phyloP scores from a whole-genome alignment of 2,113 vertebrate species.

The Calcarius ornatus region DNA sequence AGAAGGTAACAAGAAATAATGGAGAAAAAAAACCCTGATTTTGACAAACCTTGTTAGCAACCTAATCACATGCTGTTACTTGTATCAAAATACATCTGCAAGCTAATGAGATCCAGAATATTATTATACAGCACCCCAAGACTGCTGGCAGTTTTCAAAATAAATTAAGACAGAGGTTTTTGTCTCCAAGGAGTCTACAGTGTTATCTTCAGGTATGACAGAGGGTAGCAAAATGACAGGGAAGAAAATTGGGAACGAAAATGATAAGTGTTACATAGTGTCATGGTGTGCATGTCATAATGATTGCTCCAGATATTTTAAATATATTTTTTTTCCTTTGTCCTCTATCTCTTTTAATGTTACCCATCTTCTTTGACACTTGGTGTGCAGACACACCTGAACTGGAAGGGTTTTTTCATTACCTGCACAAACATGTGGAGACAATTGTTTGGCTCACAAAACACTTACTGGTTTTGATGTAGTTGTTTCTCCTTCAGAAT shows the following conservation, averaged over 20 bases:
- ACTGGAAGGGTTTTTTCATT: background rate
- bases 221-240: background rate
- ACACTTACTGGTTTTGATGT: background rate
- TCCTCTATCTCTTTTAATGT: background rate
- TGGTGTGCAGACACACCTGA: background rate
- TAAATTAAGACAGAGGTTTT: background rate
- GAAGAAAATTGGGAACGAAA: background rate
- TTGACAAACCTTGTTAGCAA: background rate
- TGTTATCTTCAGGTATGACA: background rate
- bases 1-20: background rate
- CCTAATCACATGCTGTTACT: background rate
- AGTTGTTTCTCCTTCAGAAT: background rate
- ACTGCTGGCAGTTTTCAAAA: background rate
- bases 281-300: background rate
- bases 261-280: background rate
- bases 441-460: background rate
- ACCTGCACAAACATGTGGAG: background rate
- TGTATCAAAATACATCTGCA: background rate
- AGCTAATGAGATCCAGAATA: background rate
- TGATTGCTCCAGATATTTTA: background rate
- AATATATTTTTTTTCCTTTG: background rate
- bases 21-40: rapidly evolving
- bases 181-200: background rate
- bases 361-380: background rate
- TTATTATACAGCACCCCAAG: background rate